Evolutionary conservation across 2,113 vertebrate species (phyloP), one percentile per base, ranked within the genome.

Genomic region (Canis aureus): DNA sequence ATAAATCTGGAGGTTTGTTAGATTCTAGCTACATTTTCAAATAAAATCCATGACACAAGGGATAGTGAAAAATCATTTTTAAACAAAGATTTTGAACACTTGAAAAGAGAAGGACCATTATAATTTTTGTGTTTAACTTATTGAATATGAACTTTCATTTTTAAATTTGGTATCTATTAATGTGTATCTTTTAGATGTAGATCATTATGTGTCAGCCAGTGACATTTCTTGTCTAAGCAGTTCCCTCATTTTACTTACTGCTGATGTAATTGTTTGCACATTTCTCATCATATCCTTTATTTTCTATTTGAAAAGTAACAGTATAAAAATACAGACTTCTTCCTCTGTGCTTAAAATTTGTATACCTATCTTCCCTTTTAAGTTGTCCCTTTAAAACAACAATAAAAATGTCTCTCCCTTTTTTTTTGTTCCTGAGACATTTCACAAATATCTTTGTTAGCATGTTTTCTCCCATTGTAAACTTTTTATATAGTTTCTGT

Each of bases 291-390:
- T n/a, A 62, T 67, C 57, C 53, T 76, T 82, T 83, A 76, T 89
- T 95, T 96, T 85, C 66, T 91, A 3, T 57, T 96, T 89, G 89
- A 90, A 91, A 80, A 84, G 6, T 64, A 91, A 86, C 74, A 5
- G 59, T 86, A 29, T 79, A 29, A 85, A 62, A 32, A 95, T n/a
- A 55, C 3, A 81, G 13, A 3, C 53, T 95, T 11, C 23, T 92
- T 82, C 59, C 32, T 90, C n/a, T 88, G 4, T 67, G n/a, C 66
- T 81, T 13, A 91, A 76, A 85, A 85, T 97, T 88, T 91, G 15
- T 73, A 4, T 62, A 9, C 5, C 7, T 20, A 35, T 66, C 15
- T n/a, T 10, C 9, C 16, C 69, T 81, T 69, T 51, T 35, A 87
- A 85, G 62, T 60, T 90, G 11, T 67, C 25, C 43, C 69, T 96